Evolutionary conservation across 1,140 invertebrate genomes (phyloP), one percentile per base, ranked within the genome.

Genomic region (Asobara japonica): DNA sequence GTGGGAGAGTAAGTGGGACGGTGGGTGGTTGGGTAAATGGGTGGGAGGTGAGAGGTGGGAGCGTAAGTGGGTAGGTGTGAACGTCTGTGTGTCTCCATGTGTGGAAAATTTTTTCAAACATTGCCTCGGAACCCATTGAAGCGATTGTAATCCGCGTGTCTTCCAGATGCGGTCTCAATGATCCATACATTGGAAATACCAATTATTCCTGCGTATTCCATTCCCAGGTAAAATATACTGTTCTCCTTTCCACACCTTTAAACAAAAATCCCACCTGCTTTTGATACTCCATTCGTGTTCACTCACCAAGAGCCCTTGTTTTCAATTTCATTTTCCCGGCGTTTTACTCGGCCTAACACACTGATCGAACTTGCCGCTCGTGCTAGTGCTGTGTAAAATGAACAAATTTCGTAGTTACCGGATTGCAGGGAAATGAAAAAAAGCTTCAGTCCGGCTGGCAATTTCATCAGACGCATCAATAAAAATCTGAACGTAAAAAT

Each of bases 341-440:
- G 25, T 56, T 56, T 56, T 56, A 56, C 51, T 18, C 41, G 13
- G 51, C 25, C 25, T 22, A 56, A 56, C 51, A 56, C n/a, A 56
- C 13, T 56, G 51, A 56, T 56, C 51, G 51, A 56, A 56, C 3
- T 18, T 2, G 51, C 22, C 51, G n/a, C 22, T 56, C 22, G 6
- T 1, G 18, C 22, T 22, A 18, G 11, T 56, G 18, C 51, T 27
- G 51, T 45, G 41, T 1, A 45, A 18, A 45, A 45, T 45, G 18
- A 45, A 38, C 36, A 38, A 38, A 38, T 38, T 38, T 38, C 36
- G n/a, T 38, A n/a, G 36, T 38, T 38, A 38, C 8, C 2, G 36
- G 36, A 38, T 3, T 3, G 36, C 3, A 7, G 36, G 36, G n/a
- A 1, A 45, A 16, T 45, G 8, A 16, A 45, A 45, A 45, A 45